phyloP scores from a whole-genome alignment of 2,113 vertebrate genomes.

The Ictidomys tridecemlineatus region DNA sequence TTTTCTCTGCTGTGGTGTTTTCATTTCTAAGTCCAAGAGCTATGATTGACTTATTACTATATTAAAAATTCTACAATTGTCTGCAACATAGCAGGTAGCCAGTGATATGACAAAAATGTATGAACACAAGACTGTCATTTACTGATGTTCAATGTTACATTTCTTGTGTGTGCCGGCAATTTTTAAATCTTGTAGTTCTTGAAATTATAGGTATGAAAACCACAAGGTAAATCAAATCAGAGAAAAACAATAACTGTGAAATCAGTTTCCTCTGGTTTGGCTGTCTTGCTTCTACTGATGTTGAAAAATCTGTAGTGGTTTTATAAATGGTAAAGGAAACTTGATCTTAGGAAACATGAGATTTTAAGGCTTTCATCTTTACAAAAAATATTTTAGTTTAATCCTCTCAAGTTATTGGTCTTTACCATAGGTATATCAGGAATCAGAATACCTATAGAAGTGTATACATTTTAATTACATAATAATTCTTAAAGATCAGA shows the following conservation, averaged over 20 bases:
- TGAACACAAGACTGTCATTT: constrained; percentile 82
- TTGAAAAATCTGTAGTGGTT: constrained; percentile 66
- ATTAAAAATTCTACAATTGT: constrained; percentile 82
- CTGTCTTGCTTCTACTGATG: constrained; percentile 73
- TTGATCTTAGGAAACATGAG: constrained; percentile 42
- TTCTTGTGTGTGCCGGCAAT: constrained; percentile 81
- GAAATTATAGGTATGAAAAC: constrained; percentile 86
- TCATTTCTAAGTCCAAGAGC: constrained; percentile 78
- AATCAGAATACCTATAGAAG: background rate
- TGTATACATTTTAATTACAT: background rate
- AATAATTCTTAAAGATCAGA: background rate
- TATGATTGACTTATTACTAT: constrained; percentile 81
- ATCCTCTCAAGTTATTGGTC: background rate
- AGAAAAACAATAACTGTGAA: constrained; percentile 83
- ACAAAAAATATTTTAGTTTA: constrained; percentile 27
- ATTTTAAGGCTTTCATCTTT: constrained; percentile 37
- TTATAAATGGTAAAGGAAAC: constrained; percentile 63
- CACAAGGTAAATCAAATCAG: constrained; percentile 83
- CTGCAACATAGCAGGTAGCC: constrained; percentile 71
- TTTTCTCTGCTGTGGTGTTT: constrained; percentile 76
- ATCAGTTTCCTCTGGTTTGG: constrained; percentile 81
- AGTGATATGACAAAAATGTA: constrained; percentile 81
- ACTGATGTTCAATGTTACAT: constrained; percentile 82
- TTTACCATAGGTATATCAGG: background rate
- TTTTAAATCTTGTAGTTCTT: constrained; percentile 80